These are phyloP conservation scores for Hemibagrus wyckioides DNA, from an alignment of 2,113 vertebrate genomes.

Conservation along the genomic window DNA sequence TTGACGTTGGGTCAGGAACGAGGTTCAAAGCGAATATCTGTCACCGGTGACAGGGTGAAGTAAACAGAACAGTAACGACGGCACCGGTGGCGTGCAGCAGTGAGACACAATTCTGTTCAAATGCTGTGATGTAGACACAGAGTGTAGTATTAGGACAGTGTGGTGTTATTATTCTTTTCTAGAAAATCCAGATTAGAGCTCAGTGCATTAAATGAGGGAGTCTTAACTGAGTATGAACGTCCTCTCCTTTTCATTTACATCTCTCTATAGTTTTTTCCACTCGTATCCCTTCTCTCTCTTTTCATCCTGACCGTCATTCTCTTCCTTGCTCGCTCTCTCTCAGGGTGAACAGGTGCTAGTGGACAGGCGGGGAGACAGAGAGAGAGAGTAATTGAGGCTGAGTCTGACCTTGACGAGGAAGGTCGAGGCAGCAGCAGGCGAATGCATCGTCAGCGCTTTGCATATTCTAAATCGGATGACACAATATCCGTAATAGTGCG, in stretches of 20 bases:
- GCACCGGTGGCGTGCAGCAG: constrained; percentile 34
- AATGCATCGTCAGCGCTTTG: constrained; percentile 79
- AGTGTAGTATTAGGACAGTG: not conserved
- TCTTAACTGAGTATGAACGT: not conserved
- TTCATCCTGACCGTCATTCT: constrained; percentile 10
- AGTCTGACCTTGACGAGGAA: constrained; percentile 78
- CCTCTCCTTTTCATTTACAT: not conserved
- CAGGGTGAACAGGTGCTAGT: constrained; percentile 78
- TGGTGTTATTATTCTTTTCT: constrained; percentile 7
- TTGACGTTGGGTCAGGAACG: constrained; percentile 40
- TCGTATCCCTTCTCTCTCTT: not conserved
- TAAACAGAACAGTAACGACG: constrained; percentile 49
- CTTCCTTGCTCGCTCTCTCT: constrained; percentile 52
- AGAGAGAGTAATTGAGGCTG: constrained; percentile 77
- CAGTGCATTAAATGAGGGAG: not conserved
- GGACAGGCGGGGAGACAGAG: constrained; percentile 76
- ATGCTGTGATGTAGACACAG: not conserved
- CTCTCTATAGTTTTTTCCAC: not conserved
- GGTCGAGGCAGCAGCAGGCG: constrained; percentile 78
- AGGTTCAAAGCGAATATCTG: constrained; percentile 45
- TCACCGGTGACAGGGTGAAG: constrained; percentile 45
- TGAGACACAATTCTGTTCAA: constrained; percentile 33
- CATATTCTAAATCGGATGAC: constrained; percentile 77
- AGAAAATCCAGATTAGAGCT: not conserved
- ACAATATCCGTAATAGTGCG: constrained; percentile 68